phyloP scores from a whole-genome alignment of 2,113 vertebrate species.

The Merops nubicus region DNA sequence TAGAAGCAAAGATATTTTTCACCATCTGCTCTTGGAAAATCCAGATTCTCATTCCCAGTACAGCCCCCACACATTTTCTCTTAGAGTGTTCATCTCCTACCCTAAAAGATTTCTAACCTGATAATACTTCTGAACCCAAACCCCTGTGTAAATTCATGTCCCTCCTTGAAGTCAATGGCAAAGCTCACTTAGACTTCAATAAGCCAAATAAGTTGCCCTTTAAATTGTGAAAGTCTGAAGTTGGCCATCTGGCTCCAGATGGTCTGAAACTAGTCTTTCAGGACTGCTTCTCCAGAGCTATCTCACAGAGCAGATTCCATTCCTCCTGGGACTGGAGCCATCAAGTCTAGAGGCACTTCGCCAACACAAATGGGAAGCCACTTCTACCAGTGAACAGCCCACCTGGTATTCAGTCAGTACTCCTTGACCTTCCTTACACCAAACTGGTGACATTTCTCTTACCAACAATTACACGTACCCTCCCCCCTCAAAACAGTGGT shows the following conservation, averaged over 20 bases:
- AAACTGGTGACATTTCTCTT: neutral
- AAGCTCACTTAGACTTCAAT: constrained; percentile 24
- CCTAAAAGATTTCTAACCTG: constrained; percentile 31
- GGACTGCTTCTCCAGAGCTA: constrained; percentile 40
- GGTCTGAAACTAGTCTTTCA: constrained; percentile 59
- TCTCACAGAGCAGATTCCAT: constrained; percentile 38
- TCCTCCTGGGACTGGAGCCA: constrained; percentile 53
- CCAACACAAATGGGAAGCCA: constrained; percentile 16
- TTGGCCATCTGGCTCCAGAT: constrained; percentile 65
- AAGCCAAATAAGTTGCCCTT: constrained; percentile 18
- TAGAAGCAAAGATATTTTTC: constrained; percentile 53
- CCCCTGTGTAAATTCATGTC: neutral
- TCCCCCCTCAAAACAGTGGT: neutral
- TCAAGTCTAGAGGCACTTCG: constrained; percentile 40
- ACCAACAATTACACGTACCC: neutral
- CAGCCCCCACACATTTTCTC: constrained; percentile 39
- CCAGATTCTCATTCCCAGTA: constrained; percentile 36
- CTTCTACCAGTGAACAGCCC: neutral
- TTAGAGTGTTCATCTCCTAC: neutral
- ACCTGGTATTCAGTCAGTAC: neutral
- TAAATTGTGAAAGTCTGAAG: constrained; percentile 57
- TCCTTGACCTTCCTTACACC: neutral
- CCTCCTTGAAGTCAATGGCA: neutral
- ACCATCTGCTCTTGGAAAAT: constrained; percentile 66
- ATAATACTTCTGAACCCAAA: constrained; percentile 29